Conservation (phyloP, 2,113 vertebrate species). For the Gambusia holbrooki region DNA sequence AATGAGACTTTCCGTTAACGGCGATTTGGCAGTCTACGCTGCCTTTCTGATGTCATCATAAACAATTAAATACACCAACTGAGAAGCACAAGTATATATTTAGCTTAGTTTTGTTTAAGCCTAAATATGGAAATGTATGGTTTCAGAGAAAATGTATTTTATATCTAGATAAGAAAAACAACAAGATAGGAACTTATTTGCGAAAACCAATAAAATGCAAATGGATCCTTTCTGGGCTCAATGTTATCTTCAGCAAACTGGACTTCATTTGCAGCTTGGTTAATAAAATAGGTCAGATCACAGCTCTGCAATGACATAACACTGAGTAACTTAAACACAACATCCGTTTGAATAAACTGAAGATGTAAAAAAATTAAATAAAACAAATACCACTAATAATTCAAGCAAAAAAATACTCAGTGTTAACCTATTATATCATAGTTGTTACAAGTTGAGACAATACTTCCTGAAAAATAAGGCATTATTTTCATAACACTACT, state of each 20-base stretch:
- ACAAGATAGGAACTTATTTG: conserved; percentile 3
- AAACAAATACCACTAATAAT: too few relatives aligned
- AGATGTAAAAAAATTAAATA: background rate
- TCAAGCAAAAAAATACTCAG: too few relatives aligned
- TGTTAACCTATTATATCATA: background rate
- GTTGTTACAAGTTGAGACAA: background rate
- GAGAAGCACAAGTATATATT: background rate
- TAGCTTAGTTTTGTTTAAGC: background rate
- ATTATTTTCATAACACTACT: background rate
- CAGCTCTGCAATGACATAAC: background rate
- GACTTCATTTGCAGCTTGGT: background rate
- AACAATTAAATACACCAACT: background rate
- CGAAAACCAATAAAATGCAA: conserved; percentile 32
- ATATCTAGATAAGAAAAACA: conserved; percentile 1
- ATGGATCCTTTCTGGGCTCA: background rate
- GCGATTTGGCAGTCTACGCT: background rate
- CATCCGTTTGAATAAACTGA: background rate
- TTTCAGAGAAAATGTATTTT: background rate
- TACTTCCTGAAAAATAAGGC: conserved; percentile 7
- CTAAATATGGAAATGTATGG: background rate
- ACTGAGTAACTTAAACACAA: background rate
- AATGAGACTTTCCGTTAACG: background rate
- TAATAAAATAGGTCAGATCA: background rate
- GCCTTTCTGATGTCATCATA: background rate
- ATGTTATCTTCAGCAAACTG: background rate